Evolutionary conservation across 1,140 invertebrate species (phyloP).

Genomic region (Laodelphax striatellus): DNA sequence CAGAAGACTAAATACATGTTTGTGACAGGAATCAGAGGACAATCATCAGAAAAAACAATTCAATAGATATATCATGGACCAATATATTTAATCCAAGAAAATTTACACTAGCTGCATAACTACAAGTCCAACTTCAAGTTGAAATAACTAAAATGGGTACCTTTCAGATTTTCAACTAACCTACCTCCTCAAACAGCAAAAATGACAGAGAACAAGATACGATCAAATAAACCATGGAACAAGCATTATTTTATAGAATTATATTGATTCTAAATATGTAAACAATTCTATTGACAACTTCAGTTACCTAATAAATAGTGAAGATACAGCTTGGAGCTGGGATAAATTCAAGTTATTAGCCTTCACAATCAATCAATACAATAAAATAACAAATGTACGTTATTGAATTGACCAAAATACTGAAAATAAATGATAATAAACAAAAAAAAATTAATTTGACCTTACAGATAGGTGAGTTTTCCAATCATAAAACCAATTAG

Average conservation of each 20-base stretch:
- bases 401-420: neutral
- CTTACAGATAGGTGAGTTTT: neutral
- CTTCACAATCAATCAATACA: too few relatives aligned
- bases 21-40: too few relatives aligned
- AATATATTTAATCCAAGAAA: neutral
- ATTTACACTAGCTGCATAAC: neutral
- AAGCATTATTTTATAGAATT: neutral
- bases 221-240: slow-evolving; percentile 8
- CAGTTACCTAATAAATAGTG: neutral
- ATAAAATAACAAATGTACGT: neutral
- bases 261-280: neutral
- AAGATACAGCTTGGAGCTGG: too few relatives aligned
- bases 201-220: neutral
- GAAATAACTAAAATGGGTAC: slow-evolving; percentile 23
- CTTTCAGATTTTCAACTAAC: slow-evolving; percentile 7
- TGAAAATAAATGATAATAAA: neutral
- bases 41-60: too few relatives aligned
- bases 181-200: neutral
- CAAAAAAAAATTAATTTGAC: neutral
- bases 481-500: neutral
- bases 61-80: too few relatives aligned
- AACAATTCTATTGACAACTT: slow-evolving; percentile 4
- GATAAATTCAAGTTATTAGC: too few relatives aligned
- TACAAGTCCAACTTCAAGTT: slow-evolving; percentile 9
- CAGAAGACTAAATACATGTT: too few relatives aligned